Conservation (phyloP, 2,797 vertebrate species). For the Fistularia commersonii region DNA sequence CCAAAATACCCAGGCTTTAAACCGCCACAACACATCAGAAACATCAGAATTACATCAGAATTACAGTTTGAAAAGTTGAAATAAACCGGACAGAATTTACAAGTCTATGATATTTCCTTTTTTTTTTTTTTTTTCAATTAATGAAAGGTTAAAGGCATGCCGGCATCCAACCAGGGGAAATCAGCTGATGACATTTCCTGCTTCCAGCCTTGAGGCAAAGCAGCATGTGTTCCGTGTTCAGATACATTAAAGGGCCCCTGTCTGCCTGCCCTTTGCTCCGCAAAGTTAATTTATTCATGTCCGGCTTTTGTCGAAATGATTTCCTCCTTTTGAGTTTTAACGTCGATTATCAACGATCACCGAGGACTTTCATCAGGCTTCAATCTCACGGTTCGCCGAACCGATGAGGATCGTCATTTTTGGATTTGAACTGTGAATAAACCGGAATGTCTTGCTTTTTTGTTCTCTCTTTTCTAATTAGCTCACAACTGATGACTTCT, state of each 20-base stretch:
- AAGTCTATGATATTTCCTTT: conserved; percentile 11
- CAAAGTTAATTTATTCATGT: conserved; percentile 24
- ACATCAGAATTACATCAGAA: too few species aligned
- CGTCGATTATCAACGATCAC: conserved; percentile 7
- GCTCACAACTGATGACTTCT: background rate
- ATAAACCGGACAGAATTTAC: conserved; percentile 14
- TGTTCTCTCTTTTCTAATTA: background rate
- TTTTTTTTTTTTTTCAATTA: conserved; percentile 23
- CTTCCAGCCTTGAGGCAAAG: conserved; percentile 18
- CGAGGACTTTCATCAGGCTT: background rate
- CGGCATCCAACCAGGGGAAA: conserved; percentile 30
- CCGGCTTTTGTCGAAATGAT: conserved; percentile 13
- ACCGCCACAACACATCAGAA: too few species aligned
- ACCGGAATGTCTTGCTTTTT: too few species aligned
- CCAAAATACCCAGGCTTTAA: too few species aligned
- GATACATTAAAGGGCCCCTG: conserved; percentile 4
- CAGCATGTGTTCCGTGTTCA: conserved; percentile 14
- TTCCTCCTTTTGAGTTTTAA: conserved; percentile 11
- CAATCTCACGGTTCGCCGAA: background rate
- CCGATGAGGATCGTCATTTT: too few species aligned
- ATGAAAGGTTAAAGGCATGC: conserved; percentile 26
- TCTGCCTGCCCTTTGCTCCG: conserved; percentile 13
- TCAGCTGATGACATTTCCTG: conserved; percentile 40
- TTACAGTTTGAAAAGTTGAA: too few species aligned
- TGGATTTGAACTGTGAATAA: too few species aligned